Conservation (phyloP, 2,797 vertebrate genomes). For the Enteromius paludinosus region DNA sequence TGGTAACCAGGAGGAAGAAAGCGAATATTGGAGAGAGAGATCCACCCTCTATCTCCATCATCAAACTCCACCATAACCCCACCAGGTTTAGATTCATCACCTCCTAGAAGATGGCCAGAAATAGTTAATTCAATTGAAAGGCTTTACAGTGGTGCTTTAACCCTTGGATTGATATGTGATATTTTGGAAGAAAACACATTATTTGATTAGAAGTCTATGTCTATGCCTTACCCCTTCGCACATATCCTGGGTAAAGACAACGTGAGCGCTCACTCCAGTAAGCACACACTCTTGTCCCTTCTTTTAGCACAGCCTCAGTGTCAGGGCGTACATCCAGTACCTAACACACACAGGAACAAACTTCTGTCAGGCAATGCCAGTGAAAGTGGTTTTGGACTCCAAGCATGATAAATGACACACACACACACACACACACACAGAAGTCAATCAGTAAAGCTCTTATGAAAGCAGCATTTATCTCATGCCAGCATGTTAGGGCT, state of each 20-base stretch:
- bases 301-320: constrained; percentile 81
- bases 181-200: neutral
- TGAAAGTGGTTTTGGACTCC: constrained; percentile 50
- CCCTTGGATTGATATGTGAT: neutral
- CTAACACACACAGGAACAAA: constrained; percentile 71
- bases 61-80: constrained; percentile 95
- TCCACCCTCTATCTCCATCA: constrained; percentile 93
- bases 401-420: constrained; percentile 59
- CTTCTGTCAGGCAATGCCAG: constrained; percentile 71
- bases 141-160: neutral
- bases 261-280: constrained; percentile 97
- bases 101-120: constrained; percentile 64
- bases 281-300: constrained; percentile 92
- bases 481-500: constrained; percentile 80
- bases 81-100: constrained; percentile 84
- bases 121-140: neutral
- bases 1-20: constrained; percentile 94
- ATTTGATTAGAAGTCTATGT: neutral
- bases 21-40: constrained; percentile 91
- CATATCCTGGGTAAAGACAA: constrained; percentile 92
- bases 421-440: constrained; percentile 39
- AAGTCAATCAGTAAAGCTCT: constrained; percentile 74
- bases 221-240: constrained; percentile 82
- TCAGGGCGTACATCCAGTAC: constrained; percentile 90
- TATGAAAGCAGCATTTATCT: constrained; percentile 81